Percentiles rank a stretch among this genome's conserved stretches.
Conservation (phyloP, 30 jellyfish, hydroid and myxozoan genomes). For the Calvadosia cruxmelitensis region DNA sequence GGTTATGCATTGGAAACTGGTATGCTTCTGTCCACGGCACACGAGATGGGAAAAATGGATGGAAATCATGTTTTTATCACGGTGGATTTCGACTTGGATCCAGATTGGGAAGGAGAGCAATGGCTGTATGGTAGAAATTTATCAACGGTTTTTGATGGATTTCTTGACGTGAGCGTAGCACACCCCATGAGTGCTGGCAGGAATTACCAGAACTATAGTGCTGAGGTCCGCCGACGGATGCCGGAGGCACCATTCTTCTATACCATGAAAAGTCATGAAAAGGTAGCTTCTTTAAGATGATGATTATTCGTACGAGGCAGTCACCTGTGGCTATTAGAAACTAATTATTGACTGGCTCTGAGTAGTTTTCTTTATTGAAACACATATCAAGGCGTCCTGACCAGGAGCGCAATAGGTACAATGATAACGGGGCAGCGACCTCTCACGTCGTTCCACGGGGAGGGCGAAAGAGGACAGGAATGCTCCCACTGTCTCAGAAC, state of each 20-base stretch:
- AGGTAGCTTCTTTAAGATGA: no score
- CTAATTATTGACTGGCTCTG: no score
- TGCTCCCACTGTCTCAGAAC: no score
- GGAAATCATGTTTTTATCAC: conserved; percentile 79
- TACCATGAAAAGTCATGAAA: conserved; percentile 36
- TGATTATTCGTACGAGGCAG: no score
- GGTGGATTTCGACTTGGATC: conserved; percentile 37
- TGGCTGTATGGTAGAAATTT: conserved; percentile 38
- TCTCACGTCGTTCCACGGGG: no score
- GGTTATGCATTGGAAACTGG: conserved; percentile 56
- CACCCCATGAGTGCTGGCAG: conserved; percentile 28
- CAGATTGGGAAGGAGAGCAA: conserved; percentile 25
- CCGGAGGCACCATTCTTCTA: conserved; percentile 55
- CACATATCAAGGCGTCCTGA: no score
- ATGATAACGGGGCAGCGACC: no score
- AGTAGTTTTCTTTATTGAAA: no score
- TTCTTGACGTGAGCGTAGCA: conserved; percentile 69
- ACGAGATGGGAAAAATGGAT: conserved; percentile 48
- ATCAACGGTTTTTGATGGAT: conserved; percentile 41
- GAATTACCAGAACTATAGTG: conserved; percentile 21
- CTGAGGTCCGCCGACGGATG: conserved; percentile 53
- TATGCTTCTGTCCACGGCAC: conserved; percentile 37
- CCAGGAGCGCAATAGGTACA: no score
- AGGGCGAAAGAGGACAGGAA: no score
- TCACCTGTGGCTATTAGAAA: no score